Conservation (phyloP, 2,888 invertebrate species). For the Andrena marginata region DNA sequence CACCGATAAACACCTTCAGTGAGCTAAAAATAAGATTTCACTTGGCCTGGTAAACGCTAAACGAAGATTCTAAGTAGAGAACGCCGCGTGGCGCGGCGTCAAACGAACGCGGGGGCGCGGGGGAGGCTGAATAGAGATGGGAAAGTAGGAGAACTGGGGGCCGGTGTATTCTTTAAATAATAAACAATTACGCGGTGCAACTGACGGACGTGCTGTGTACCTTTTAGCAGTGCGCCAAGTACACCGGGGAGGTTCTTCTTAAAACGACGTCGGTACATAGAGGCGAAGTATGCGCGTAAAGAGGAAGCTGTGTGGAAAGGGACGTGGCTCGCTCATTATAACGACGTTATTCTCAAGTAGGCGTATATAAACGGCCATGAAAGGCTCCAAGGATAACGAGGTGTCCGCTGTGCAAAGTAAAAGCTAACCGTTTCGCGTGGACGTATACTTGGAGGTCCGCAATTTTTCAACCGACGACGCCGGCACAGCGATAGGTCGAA, state of each 20-base stretch:
- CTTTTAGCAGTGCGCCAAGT: background rate
- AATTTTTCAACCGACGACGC: conserved; percentile 10
- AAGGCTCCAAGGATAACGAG: conserved; percentile 62
- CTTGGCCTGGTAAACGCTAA: conserved; percentile 5
- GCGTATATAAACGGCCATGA: conserved; percentile 57
- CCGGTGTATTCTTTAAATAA: conserved; percentile 25
- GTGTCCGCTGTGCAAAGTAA: conserved; percentile 46
- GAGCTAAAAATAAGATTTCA: conserved; percentile 7
- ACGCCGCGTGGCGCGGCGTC: conserved; percentile 7
- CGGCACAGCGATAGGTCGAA: conserved; percentile 12
- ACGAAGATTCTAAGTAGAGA: conserved; percentile 20
- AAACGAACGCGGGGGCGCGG: background rate
- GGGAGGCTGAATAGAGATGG: background rate
- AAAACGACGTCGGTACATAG: conserved; percentile 24
- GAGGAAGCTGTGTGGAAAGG: conserved; percentile 27
- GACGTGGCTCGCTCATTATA: conserved; percentile 56
- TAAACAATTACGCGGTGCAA: conserved; percentile 40
- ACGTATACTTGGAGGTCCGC: conserved; percentile 26
- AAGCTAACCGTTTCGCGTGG: conserved; percentile 32
- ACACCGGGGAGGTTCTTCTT: background rate
- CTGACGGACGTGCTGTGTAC: background rate
- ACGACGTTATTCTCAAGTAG: conserved; percentile 61
- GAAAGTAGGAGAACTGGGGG: background rate
- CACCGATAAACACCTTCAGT: background rate
- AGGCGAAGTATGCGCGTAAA: conserved; percentile 18